phyloP scores from a whole-genome alignment of 1,140 invertebrate species.

The Drosophila lowei region DNA sequence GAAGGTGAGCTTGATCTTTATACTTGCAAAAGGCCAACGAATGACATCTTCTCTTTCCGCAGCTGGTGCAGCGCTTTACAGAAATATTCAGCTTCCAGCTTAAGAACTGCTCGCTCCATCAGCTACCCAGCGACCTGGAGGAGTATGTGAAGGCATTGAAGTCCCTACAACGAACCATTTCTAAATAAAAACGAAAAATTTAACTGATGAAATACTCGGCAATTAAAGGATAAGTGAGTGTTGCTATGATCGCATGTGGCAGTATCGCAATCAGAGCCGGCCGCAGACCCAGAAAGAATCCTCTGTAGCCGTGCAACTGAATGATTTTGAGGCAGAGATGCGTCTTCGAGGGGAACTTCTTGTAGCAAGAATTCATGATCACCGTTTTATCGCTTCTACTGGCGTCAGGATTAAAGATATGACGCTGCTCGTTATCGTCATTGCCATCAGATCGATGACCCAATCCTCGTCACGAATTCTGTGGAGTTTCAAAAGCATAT shows the following conservation, averaged over 20 bases:
- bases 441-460: neutral
- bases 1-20: slow-evolving; percentile 11
- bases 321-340: neutral
- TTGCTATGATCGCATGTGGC: slow-evolving; percentile 5
- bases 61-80: slow-evolving; percentile 52
- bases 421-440: slow-evolving; percentile 8
- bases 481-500: neutral
- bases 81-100: slow-evolving; percentile 48
- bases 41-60: neutral
- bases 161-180: slow-evolving; percentile 23
- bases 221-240: slow-evolving; percentile 7
- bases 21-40: neutral
- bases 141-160: slow-evolving; percentile 31
- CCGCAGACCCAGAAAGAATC: slow-evolving; percentile 28
- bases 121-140: slow-evolving; percentile 5
- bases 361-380: slow-evolving; percentile 5
- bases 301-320: slow-evolving; percentile 17
- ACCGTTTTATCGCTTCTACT: slow-evolving; percentile 19
- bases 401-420: slow-evolving; percentile 28
- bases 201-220: neutral
- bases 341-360: neutral
- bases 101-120: neutral
- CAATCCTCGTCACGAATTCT: neutral
- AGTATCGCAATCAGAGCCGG: slow-evolving; percentile 6
- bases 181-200: slow-evolving; percentile 28